Evolutionary conservation across 2,113 vertebrate genomes (phyloP).

Genomic region (Dipodomys ordii): DNA sequence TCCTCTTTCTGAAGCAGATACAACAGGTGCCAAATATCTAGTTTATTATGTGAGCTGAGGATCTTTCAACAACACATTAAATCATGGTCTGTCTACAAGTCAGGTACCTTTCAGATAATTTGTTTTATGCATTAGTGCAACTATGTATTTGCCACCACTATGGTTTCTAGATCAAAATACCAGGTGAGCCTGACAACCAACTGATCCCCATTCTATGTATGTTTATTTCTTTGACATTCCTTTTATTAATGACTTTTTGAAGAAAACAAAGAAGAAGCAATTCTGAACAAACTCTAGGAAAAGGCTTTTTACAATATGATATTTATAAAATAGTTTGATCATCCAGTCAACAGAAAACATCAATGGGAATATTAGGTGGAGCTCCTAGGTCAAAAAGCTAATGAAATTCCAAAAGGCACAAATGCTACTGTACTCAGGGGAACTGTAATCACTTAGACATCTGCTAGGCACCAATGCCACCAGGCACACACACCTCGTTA

Average conservation of each 20-base stretch:
- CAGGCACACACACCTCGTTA: neutral
- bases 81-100: neutral
- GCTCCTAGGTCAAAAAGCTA: neutral
- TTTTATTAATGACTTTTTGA: neutral
- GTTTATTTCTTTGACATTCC: constrained; percentile 32
- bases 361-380: neutral
- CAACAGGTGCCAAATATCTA: constrained; percentile 33
- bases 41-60: neutral
- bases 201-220: constrained; percentile 14
- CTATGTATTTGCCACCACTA: neutral
- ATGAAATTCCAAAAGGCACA: neutral
- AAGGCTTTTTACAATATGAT: neutral
- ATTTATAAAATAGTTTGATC: constrained; percentile 48
- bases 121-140: neutral
- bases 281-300: neutral
- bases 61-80: constrained; percentile 53
- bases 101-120: neutral
- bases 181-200: neutral
- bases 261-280: neutral
- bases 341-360: neutral
- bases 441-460: constrained; percentile 39
- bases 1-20: constrained; percentile 71
- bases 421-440: neutral
- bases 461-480: neutral
- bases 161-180: constrained; percentile 11